Evolutionary conservation across 2,888 invertebrate genomes (phyloP).

Genomic region (Priocnemis perturbator): DNA sequence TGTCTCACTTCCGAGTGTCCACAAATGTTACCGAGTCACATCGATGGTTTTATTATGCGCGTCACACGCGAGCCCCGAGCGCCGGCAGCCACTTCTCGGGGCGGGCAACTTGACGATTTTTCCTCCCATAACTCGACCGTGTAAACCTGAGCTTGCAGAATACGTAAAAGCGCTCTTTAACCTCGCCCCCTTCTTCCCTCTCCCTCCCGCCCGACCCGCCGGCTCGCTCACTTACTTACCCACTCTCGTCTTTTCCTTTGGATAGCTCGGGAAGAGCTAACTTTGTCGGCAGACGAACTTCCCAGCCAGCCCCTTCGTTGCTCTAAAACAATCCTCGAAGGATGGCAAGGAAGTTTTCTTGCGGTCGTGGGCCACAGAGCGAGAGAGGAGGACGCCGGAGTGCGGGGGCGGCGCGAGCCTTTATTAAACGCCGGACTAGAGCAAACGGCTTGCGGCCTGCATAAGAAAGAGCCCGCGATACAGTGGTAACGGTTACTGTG

Average conservation of each 20-base stretch:
- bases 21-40: conserved; percentile 27
- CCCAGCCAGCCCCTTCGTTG: conserved; percentile 15
- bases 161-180: conserved; percentile 49
- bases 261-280: conserved; percentile 15
- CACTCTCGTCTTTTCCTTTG: conserved; percentile 6
- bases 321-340: conserved; percentile 53
- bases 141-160: conserved; percentile 52
- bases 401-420: not conserved
- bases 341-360: conserved; percentile 37
- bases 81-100: conserved; percentile 25
- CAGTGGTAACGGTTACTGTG: not conserved
- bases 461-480: not conserved
- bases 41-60: conserved; percentile 39
- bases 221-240: too few relatives aligned
- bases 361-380: conserved; percentile 27
- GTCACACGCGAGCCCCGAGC: conserved; percentile 35
- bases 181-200: conserved; percentile 21
- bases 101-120: conserved; percentile 46
- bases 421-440: not conserved
- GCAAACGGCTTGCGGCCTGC: not conserved
- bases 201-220: not conserved
- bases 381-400: not conserved
- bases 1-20: conserved; percentile 29
- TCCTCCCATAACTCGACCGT: conserved; percentile 40
- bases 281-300: conserved; percentile 27